A percentile compares a stretch with the other conserved stretches of the same genome.
These are phyloP conservation scores for Menura novaehollandiae DNA, from an alignment of 2,113 vertebrate species.

Conservation along the genomic window DNA sequence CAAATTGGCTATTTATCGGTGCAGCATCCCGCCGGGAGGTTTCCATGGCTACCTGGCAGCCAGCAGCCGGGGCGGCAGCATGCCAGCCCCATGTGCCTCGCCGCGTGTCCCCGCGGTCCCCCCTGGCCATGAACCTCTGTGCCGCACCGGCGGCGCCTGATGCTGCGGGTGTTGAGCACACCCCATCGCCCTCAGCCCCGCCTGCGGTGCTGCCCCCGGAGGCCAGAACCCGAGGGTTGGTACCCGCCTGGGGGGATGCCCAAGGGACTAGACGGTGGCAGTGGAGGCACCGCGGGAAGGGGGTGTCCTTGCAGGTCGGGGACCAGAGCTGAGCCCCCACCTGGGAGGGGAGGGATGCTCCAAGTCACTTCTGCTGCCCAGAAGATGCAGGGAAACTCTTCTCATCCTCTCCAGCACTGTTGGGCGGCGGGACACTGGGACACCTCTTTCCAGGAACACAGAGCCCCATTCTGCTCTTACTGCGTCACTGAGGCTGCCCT, in stretches of 20 bases:
- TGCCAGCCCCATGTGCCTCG: not conserved
- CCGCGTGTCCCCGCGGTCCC: not conserved
- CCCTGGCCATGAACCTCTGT: not conserved
- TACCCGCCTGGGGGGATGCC: not conserved
- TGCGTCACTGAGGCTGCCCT: not conserved
- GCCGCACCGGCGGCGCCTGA: accelerated
- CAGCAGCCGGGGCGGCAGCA: not conserved
- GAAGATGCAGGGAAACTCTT: not conserved
- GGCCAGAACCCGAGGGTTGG: not conserved
- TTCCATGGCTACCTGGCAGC: constrained; percentile 55
- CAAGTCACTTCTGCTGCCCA: not conserved
- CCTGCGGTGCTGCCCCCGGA: not conserved
- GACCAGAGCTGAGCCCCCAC: not conserved
- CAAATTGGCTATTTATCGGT: constrained; percentile 32
- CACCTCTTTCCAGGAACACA: not conserved
- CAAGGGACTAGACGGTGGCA: not conserved
- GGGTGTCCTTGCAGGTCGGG: not conserved
- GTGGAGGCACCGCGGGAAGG: accelerated
- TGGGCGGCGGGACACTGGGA: not conserved
- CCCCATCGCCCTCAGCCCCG: accelerated
- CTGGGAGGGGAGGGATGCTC: not conserved
- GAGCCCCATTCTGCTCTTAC: not conserved
- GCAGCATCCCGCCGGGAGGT: constrained; percentile 45
- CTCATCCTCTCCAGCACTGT: not conserved
- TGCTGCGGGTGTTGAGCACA: accelerated